A percentile compares a stretch with the other conserved stretches of the same genome.
Evolutionary conservation across 2,888 invertebrate genomes (phyloP).

Genomic region (Trypoxylon attenuatum): DNA sequence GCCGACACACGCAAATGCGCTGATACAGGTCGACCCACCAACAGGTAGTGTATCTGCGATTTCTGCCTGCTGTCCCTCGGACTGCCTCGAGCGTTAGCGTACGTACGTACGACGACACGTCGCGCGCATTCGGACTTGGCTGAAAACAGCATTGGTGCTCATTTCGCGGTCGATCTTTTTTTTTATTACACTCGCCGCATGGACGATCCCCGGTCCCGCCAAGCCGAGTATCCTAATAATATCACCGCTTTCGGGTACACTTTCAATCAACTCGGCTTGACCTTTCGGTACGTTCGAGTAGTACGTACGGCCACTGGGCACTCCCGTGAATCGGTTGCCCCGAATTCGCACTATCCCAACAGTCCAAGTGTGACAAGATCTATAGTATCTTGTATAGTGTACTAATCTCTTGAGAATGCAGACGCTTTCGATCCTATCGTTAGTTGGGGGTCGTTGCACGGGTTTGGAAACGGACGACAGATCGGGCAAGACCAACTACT

Average conservation of each 20-base stretch:
- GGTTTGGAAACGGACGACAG: constrained; percentile 23
- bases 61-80: constrained; percentile 47
- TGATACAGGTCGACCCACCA: constrained; percentile 52
- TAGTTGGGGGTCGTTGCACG: no score
- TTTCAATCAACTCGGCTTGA: constrained; percentile 43
- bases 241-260: constrained; percentile 30
- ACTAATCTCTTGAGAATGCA: no score
- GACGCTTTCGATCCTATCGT: no score
- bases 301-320: constrained; percentile 10
- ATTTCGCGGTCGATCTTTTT: not conserved
- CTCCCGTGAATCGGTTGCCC: constrained; percentile 12
- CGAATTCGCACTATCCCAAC: no score
- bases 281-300: constrained; percentile 35
- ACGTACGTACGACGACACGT: constrained; percentile 28
- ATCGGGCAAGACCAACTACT: constrained; percentile 30
- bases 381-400: no score
- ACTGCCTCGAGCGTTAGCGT: constrained; percentile 46
- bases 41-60: constrained; percentile 57
- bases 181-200: not conserved
- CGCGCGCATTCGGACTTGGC: constrained; percentile 8
- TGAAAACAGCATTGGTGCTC: not conserved
- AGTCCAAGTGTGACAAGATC: no score
- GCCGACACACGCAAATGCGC: constrained; percentile 48
- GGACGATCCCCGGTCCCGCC: not conserved
- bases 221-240: constrained; percentile 3